A percentile compares a stretch with the other conserved stretches of the same genome.
Conservation (phyloP, 2,113 vertebrate species). For the Chamaetylas fuelleborni region DNA sequence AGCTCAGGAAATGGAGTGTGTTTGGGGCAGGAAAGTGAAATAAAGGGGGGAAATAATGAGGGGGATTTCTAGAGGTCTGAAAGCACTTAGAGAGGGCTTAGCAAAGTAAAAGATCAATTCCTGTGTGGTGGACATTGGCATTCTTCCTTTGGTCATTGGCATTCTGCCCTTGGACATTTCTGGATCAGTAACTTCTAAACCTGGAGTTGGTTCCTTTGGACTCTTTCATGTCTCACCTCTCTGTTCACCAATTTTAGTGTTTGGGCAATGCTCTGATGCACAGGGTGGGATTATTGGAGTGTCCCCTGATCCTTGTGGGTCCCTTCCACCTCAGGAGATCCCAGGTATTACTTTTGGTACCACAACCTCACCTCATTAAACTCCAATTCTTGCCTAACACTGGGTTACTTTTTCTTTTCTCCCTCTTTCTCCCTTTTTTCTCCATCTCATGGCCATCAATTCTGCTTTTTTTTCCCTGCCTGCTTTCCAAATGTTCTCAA, state of each 20-base stretch:
- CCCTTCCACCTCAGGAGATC: background rate
- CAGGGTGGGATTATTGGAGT: background rate
- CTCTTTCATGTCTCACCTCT: background rate
- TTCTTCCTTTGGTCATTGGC: background rate
- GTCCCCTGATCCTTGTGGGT: too few relatives aligned
- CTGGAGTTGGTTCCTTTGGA: background rate
- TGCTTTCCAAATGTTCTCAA: conserved; percentile 35
- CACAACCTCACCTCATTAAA: background rate
- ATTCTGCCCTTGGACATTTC: background rate
- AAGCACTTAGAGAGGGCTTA: background rate
- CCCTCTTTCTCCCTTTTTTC: background rate
- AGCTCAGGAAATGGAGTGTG: background rate
- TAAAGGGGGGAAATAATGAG: rapidly evolving
- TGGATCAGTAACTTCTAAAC: background rate
- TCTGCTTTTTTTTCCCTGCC: background rate
- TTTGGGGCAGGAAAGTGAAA: background rate
- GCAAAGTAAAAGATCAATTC: rapidly evolving
- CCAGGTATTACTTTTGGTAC: background rate
- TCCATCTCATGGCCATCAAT: conserved; percentile 4
- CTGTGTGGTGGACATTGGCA: rapidly evolving
- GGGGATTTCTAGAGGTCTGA: background rate
- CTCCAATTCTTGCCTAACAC: background rate
- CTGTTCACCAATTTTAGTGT: background rate
- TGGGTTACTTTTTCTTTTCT: background rate
- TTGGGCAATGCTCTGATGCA: background rate